Evolutionary conservation across 2,888 invertebrate species (phyloP), one percentile per base, ranked within the genome.

Genomic region (Cylindroiulus punctatus): DNA sequence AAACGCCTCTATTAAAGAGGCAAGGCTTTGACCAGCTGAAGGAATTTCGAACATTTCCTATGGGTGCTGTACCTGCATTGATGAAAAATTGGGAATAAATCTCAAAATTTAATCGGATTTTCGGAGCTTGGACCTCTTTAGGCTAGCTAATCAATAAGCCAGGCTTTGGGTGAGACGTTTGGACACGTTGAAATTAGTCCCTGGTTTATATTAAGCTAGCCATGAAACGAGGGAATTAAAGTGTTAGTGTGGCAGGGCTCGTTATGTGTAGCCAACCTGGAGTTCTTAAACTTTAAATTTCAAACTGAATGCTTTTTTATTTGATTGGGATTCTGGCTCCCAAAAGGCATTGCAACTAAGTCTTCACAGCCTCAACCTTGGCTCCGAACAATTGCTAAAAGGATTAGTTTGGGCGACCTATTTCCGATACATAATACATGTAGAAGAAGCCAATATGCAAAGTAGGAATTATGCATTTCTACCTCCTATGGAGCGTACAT

Each of bases 201-300:
- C 65, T 65, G 65, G 26, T 65, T 65, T 65, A 65, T 26, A 65
- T 65, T 65, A 26, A 65, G 65, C 65, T 26, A 65, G 65, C 65
- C 65, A 65, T 65, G 65, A 65, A 65, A 65, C 26, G 65, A 57
- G 22, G 65, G 65, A 26, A 65, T 65, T 65, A 65, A 26, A 26
- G 65, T 65, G 57, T 65, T 26, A 65, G 65, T 65, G 26, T 22
- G 12, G 22, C 12, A 26, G 65, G 65, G 26, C 65, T 65, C 65
- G 65, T 65, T 65, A 26, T 22, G 65, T 65, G 26, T 26, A 65
- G 65, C 26, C 65, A 65, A 26, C 22, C 65, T 26, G 65, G 26
- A 26, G 26, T 8, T 26, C 14, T 10, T 65, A 26, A 14, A 26
- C 65, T 65, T 26, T 10, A 12, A 26, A 22, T 65, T 65, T 26